Evolutionary conservation across 2,113 vertebrate species (phyloP).

Genomic region (Dromaius novaehollandiae): DNA sequence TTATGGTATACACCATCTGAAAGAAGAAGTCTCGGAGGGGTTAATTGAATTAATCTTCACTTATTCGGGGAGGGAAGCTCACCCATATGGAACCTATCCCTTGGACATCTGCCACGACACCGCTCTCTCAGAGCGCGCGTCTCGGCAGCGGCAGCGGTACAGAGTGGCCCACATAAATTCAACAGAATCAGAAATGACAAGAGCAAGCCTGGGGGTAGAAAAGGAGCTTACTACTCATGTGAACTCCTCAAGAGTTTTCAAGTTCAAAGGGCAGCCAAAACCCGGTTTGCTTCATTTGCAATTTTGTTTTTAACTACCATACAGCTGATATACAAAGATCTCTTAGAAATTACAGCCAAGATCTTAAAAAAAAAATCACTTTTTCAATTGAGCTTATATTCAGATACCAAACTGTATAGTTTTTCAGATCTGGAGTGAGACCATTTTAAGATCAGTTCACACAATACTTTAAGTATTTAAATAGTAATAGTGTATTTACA

Average conservation of each 20-base stretch:
- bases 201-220: not conserved
- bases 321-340: too few species aligned
- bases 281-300: not conserved
- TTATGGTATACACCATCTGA: not conserved
- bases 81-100: not conserved
- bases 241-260: not conserved
- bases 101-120: not conserved
- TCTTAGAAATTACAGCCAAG: not conserved
- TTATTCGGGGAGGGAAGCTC: not conserved
- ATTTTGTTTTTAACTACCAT: not conserved
- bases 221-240: not conserved
- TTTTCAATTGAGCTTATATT: not conserved
- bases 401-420: not conserved
- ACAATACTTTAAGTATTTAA: not conserved
- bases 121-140: not conserved
- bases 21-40: not conserved
- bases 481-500: not conserved
- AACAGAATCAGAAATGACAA: not conserved
- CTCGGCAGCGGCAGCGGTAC: not conserved
- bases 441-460: not conserved
- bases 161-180: not conserved
- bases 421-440: not conserved
- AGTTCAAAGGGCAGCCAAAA: not conserved
- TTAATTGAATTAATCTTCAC: not conserved
- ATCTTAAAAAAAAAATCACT: accelerated